A percentile compares a stretch with the other conserved stretches of the same genome.
phyloP scores from a whole-genome alignment of 2,113 vertebrate genomes.

The Azemiops feae region DNA sequence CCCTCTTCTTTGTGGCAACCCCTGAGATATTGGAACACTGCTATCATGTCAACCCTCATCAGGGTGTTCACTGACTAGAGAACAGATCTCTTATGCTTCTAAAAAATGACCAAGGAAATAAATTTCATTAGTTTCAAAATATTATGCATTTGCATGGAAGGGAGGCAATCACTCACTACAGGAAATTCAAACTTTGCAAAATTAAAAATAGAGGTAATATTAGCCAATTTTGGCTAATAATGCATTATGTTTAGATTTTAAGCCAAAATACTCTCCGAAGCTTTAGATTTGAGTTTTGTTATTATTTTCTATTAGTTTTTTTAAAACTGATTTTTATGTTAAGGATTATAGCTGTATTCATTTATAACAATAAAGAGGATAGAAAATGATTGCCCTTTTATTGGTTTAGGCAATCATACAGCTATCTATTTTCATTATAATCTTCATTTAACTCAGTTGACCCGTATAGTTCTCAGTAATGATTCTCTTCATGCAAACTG shows the following conservation, averaged over 20 bases:
- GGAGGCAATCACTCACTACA: not conserved
- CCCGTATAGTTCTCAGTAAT: not conserved
- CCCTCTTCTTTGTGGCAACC: no score
- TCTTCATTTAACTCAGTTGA: constrained; percentile 22
- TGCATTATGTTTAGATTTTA: not conserved
- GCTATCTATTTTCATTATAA: constrained; percentile 24
- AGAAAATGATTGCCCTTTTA: constrained; percentile 10
- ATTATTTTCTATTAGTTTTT: not conserved
- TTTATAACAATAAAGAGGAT: constrained; percentile 29
- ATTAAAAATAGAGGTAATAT: not conserved
- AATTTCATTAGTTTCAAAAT: constrained; percentile 1
- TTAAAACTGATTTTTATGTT: not conserved
- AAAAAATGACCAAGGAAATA: constrained; percentile 21
- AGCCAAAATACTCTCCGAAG: not conserved
- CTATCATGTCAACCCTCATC: no score
- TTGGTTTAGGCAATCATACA: not conserved
- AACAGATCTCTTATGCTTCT: constrained; percentile 11
- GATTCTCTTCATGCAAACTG: constrained; percentile 20
- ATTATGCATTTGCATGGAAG: constrained; percentile 23
- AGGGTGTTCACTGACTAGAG: not conserved
- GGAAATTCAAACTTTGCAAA: not conserved
- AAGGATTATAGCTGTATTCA: constrained; percentile 1
- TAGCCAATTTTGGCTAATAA: not conserved
- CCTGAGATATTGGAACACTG: no score
- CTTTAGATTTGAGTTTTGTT: not conserved